phyloP scores from a whole-genome alignment of 2,797 vertebrate species.

The Centroberyx gerrardi region DNA sequence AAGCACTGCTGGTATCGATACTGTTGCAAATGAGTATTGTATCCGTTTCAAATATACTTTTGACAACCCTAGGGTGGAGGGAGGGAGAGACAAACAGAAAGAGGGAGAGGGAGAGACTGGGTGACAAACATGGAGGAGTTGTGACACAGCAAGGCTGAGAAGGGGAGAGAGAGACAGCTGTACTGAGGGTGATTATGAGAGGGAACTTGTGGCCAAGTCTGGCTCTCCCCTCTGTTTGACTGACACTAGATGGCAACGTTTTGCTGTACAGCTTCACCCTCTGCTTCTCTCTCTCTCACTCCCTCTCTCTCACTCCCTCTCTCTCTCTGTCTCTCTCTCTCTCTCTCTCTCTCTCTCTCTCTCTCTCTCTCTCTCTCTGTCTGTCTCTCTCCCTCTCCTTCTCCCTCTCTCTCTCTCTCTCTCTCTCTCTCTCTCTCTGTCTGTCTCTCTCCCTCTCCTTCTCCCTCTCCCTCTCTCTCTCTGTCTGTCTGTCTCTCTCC shows the following conservation, averaged over 20 bases:
- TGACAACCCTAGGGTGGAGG: too few species aligned
- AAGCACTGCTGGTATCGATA: too few species aligned
- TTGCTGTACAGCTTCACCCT: constrained; percentile 67
- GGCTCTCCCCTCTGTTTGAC: constrained; percentile 58
- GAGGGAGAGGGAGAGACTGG: constrained; percentile 49
- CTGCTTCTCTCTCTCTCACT: neutral
- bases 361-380: neutral
- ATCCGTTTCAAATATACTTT: too few species aligned
- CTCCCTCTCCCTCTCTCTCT: neutral
- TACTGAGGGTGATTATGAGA: constrained; percentile 51
- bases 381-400: neutral
- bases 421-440: neutral
- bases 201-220: constrained; percentile 43
- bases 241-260: constrained; percentile 86
- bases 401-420: neutral
- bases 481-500: neutral
- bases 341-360: neutral
- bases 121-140: constrained; percentile 65
- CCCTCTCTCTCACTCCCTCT: neutral
- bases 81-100: constrained; percentile 34
- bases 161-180: constrained; percentile 46
- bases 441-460: neutral
- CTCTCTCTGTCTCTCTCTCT: neutral
- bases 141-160: constrained; percentile 65
- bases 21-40: too few species aligned